phyloP scores from a whole-genome alignment of 2,888 invertebrate species.

The Drosophila birchii region DNA sequence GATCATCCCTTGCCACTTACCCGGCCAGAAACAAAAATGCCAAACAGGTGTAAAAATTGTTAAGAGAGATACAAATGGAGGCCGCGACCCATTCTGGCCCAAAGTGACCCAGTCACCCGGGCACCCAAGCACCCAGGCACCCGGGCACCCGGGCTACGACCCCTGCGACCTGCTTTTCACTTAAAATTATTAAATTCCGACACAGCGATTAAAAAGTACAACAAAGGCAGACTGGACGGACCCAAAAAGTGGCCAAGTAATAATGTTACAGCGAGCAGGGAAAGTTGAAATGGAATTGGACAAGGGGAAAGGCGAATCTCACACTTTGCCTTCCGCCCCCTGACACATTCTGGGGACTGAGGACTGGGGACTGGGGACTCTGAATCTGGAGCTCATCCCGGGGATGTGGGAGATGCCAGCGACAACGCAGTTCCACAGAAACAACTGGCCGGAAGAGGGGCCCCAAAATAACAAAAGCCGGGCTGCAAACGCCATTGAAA shows the following conservation, averaged over 20 bases:
- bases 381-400: constrained; percentile 9
- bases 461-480: constrained; percentile 29
- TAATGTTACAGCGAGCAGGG: constrained; percentile 59
- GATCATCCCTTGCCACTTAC: constrained; percentile 43
- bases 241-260: constrained; percentile 30
- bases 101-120: constrained; percentile 7
- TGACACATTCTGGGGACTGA: constrained; percentile 13
- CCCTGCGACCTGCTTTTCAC: constrained; percentile 40
- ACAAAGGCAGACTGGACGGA: constrained; percentile 21
- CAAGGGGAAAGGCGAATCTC: constrained; percentile 36
- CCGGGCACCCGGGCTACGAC: not conserved
- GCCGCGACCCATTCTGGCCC: not conserved
- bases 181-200: constrained; percentile 69
- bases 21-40: constrained; percentile 35
- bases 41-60: constrained; percentile 55
- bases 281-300: constrained; percentile 62
- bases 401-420: not conserved
- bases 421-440: constrained; percentile 7
- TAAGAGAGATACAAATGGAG: constrained; percentile 36
- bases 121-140: not conserved
- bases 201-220: constrained; percentile 51
- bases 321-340: not conserved
- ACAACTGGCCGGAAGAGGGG: constrained; percentile 3
- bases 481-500: constrained; percentile 31
- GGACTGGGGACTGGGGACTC: no score